Base-by-base conservation (phyloP, 2,888 invertebrate genomes). In the Drosophila sordidula region DNA sequence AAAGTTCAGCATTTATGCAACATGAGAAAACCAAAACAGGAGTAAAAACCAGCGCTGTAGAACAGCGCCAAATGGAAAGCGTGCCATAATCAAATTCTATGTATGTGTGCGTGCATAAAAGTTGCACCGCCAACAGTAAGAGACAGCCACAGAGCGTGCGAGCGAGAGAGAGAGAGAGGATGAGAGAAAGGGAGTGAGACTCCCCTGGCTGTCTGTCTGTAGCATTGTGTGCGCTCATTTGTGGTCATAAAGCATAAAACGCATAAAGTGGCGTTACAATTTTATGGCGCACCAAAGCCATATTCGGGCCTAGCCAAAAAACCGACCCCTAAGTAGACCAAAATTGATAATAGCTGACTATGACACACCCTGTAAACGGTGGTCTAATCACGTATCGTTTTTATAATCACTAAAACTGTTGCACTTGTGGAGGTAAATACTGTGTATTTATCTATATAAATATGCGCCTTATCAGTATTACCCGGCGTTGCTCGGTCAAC, bases 201-300 rank as follows among this genome's bases (percentile, higher is more conserved):
- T 56, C 58, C 70, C 61, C 57, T 41, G 56, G 42, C 61, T 63
- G 75, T 61, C 67, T 63, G 77, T 34, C 70, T 70, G 66, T 52
- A 47, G 70, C 74, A 74, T 74, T 81, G 78, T 80, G 75, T 68
- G 75, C 75, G 64, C 78, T 83, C 81, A 80, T 80, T 85, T 80
- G 82, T 87, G 90, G 80, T 85, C 89, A 90, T 87, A 90, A 87
- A 90, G 89, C 90, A 89, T 88, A 88, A 90, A 89, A 87, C 79
- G 86, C 80, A 86, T 82, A 86, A 89, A 88, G 77, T 81, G 80
- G 82, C 81, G 84, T 83, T 84, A 88, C 88, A 79, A 84, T 89
- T 90, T 89, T 87, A 89, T 86, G 87, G 86, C 42, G 70, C 36
- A 72, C 75, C 75, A 76, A 80, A 63, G 75, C 81, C 78, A 71